A percentile compares a stretch with the other conserved stretches of the same genome.
Conservation (phyloP, 1,140 invertebrate genomes). For the Archivesica marissinica region DNA sequence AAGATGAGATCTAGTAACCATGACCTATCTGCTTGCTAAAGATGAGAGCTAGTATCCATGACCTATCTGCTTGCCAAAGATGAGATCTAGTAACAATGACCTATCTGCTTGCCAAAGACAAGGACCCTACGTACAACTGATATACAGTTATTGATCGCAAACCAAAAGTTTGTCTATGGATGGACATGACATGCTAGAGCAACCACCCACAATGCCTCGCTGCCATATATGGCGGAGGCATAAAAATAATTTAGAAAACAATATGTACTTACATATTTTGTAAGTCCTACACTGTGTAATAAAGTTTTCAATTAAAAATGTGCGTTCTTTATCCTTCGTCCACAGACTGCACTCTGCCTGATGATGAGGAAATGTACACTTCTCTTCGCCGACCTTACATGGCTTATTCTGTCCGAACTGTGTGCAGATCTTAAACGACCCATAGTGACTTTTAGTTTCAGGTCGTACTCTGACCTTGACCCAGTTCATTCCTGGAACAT, state of each 20-base stretch:
- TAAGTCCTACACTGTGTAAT: constrained; percentile 61
- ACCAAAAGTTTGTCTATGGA: too few relatives aligned
- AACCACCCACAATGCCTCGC: too few relatives aligned
- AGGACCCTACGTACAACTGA: too few relatives aligned
- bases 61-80: too few relatives aligned
- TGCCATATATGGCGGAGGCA: too few relatives aligned
- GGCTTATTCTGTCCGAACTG: constrained; percentile 71
- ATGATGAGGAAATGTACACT: constrained; percentile 79
- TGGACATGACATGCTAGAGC: too few relatives aligned
- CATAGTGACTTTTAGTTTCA: constrained; percentile 63
- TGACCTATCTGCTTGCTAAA: too few relatives aligned
- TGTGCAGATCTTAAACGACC: constrained; percentile 71
- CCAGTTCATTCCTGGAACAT: constrained; percentile 69
- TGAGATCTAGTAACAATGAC: too few relatives aligned
- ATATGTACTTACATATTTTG: constrained; percentile 72
- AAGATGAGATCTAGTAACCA: too few relatives aligned
- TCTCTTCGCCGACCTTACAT: constrained; percentile 75
- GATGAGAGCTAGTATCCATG: too few relatives aligned
- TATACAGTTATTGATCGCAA: too few relatives aligned
- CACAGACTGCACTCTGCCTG: constrained; percentile 75
- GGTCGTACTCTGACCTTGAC: constrained; percentile 70
- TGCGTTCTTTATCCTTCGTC: constrained; percentile 75
- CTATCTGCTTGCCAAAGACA: too few relatives aligned
- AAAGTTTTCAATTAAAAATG: constrained; percentile 70
- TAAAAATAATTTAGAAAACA: neutral